Evolutionary conservation across 2,113 vertebrate species (phyloP), one percentile per base, ranked within the genome.

Genomic region (Lagenorhynchus albirostris): DNA sequence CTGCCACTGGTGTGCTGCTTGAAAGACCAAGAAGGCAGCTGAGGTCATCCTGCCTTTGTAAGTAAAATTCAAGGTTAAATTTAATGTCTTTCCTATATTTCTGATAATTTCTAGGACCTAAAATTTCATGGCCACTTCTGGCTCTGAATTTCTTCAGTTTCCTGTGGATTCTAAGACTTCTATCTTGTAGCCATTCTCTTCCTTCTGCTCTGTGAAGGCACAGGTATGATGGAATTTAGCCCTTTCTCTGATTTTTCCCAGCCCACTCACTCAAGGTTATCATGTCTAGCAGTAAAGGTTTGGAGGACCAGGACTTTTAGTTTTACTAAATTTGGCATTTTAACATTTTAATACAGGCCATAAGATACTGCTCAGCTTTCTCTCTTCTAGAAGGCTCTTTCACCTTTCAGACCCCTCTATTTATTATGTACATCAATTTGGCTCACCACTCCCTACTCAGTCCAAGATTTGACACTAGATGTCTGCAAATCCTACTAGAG

Each of bases 21-120:
- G 14, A 91, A 95, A 77, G 21, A 68, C 55, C 79, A 83, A 55
- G 79, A 80, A 87, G 58, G 53, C 36, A 91, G 33, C 13, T 47
- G 23, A 73, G 29, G 41, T 58, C 50, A 63, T 62, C 50, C 12
- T 74, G 50, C 41, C 88, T 90, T 95, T 38, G 13, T 94, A 91
- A 17, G 18, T 58, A 89, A 92, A 96, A 96, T 15, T 83, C 20
- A 86, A 94, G 76, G 41, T 58, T 58, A 92, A 92, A 60, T 60
- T 29, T n/a, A 71, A 44, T 74, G 10, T 1, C 6, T 77, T 95
- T 13, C 6, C 18, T 33, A 25, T 53, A 9, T 80, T 90, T 90
- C 44, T 89, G n/a, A 80, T 38, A 36, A 90, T 88, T 77, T 58
- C 71, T 44, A 47, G 26, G 63, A 2, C 26, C 60, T 70, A 87